Conservation (phyloP, 2,113 vertebrate species). For the Zosterops japonicus region DNA sequence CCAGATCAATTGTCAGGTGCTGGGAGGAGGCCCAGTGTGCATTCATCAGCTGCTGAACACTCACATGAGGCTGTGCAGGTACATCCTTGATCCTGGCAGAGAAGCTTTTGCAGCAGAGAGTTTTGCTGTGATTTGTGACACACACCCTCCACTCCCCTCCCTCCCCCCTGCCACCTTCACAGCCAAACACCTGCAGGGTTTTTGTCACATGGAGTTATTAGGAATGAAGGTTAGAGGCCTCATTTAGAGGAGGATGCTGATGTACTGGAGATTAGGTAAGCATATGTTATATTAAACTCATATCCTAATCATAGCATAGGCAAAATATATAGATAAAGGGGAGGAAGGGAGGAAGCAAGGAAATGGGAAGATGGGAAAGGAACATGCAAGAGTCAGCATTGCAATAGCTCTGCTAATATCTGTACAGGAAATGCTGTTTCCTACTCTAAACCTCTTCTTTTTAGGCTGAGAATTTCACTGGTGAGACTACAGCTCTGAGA, state of each 20-base stretch:
- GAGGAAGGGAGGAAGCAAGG: background rate
- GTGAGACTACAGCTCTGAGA: background rate
- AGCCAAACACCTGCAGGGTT: fast-evolving
- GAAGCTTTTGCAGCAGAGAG: background rate
- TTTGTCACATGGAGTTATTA: background rate
- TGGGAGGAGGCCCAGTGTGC: background rate
- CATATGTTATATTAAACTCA: background rate
- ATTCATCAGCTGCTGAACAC: background rate
- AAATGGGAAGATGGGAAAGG: background rate
- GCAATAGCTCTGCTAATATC: background rate
- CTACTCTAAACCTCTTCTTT: background rate
- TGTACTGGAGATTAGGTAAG: background rate
- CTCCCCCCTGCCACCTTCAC: fast-evolving
- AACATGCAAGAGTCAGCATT: background rate
- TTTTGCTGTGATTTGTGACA: background rate
- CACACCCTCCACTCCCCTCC: background rate
- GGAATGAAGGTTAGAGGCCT: background rate
- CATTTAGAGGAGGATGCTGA: background rate
- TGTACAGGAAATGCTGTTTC: background rate
- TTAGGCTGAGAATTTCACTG: background rate
- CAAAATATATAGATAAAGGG: background rate
- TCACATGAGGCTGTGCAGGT: background rate
- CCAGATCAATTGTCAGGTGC: background rate
- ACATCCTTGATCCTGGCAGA: background rate
- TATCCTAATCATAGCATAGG: background rate